These are phyloP conservation scores for Peromyscus eremicus DNA, from an alignment of 2,797 vertebrate genomes.

Conservation along the genomic window DNA sequence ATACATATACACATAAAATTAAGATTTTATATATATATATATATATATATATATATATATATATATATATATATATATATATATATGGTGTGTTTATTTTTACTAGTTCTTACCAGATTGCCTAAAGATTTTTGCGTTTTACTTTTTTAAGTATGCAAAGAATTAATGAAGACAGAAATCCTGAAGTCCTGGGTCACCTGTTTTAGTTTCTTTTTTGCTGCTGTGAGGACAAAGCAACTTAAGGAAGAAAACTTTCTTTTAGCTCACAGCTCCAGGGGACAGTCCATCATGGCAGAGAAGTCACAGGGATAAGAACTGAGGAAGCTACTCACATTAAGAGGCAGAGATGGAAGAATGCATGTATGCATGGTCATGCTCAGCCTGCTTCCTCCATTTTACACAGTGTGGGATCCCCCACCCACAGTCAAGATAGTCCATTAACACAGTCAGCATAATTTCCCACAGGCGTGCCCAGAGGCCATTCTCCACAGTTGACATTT, in stretches of 20 bases:
- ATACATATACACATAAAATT: background rate
- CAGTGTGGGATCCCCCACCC: background rate
- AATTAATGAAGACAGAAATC: background rate
- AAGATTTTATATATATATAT: background rate
- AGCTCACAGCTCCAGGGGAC: no score
- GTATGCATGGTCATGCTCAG: background rate
- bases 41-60: background rate
- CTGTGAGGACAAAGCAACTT: background rate
- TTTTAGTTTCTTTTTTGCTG: background rate
- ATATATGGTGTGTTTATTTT: background rate
- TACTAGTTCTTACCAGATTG: background rate
- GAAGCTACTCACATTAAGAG: background rate
- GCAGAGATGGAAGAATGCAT: no score
- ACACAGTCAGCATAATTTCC: background rate
- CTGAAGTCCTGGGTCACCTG: background rate
- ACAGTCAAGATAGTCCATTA: background rate
- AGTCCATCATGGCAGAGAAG: background rate
- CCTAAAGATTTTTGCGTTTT: background rate
- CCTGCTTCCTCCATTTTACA: background rate
- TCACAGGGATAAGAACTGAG: background rate
- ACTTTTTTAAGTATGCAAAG: background rate
- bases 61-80: background rate
- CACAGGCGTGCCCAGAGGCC: background rate
- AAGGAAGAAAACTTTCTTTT: background rate
- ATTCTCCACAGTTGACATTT: background rate